Evolutionary conservation across 1,140 invertebrate species (phyloP).

Genomic region (Elysia chlorotica): DNA sequence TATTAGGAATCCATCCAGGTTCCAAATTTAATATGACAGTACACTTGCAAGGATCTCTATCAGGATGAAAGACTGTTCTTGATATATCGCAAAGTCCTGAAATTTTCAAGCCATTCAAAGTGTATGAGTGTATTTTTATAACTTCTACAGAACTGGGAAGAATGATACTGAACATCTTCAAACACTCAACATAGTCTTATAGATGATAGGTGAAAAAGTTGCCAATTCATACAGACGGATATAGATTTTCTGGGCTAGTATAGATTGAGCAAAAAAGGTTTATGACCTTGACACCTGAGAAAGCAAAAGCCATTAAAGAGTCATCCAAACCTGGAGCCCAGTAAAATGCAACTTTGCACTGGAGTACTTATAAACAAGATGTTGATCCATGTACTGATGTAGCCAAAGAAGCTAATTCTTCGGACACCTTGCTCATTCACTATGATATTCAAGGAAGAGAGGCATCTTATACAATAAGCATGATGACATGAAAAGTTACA

Average conservation of each 20-base stretch:
- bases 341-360: constrained; percentile 23
- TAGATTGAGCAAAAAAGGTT: background rate
- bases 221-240: background rate
- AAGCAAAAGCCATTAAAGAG: constrained; percentile 26
- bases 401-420: constrained; percentile 51
- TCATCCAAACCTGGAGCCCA: constrained; percentile 4
- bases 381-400: constrained; percentile 11
- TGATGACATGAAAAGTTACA: no score
- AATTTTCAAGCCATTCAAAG: background rate
- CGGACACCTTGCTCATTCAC: constrained; percentile 48
- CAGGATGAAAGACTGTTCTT: no score
- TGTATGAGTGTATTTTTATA: background rate
- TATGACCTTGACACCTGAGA: constrained; percentile 36
- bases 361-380: constrained; percentile 20
- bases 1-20: constrained; percentile 39
- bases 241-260: background rate
- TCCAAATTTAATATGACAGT: constrained; percentile 36
- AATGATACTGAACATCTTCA: background rate
- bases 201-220: background rate
- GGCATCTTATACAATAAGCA: constrained; percentile 59
- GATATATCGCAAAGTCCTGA: no score
- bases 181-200: background rate
- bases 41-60: constrained; percentile 10
- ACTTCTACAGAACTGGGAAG: background rate
- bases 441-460: constrained; percentile 29